phyloP scores from a whole-genome alignment of 2,113 vertebrate species.

The Calonectris borealis region DNA sequence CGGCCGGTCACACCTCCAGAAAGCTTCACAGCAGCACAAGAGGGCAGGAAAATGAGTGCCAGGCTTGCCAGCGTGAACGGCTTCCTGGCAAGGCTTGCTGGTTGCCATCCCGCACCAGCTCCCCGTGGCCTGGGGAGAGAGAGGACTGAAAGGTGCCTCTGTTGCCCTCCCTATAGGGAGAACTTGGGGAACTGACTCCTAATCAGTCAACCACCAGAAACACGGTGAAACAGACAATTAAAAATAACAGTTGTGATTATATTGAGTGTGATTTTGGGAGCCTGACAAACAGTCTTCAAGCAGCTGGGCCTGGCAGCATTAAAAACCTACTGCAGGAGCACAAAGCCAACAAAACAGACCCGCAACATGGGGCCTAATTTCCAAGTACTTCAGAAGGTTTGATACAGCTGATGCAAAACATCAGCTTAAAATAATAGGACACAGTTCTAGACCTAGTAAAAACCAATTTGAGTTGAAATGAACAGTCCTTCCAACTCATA shows the following conservation, averaged over 20 bases:
- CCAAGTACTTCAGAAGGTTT: not conserved
- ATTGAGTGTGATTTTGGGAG: not conserved
- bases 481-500: not conserved
- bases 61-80: rapidly evolving
- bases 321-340: not conserved
- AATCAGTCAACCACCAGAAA: not conserved
- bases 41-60: not conserved
- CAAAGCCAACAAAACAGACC: slow-evolving; percentile 41
- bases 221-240: rapidly evolving
- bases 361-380: not conserved
- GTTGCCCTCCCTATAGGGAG: not conserved
- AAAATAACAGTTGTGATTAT: not conserved
- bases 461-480: not conserved
- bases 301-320: not conserved
- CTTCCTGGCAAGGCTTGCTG: not conserved
- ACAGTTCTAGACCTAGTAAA: not conserved
- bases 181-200: not conserved
- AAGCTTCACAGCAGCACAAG: not conserved
- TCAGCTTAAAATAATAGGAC: not conserved
- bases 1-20: not conserved
- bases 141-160: not conserved
- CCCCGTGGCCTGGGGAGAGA: not conserved
- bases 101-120: not conserved
- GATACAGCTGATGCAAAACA: not conserved
- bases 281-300: not conserved